Evolutionary conservation across 2,888 invertebrate species (phyloP).

Genomic region (Lumbricus terrestris): DNA sequence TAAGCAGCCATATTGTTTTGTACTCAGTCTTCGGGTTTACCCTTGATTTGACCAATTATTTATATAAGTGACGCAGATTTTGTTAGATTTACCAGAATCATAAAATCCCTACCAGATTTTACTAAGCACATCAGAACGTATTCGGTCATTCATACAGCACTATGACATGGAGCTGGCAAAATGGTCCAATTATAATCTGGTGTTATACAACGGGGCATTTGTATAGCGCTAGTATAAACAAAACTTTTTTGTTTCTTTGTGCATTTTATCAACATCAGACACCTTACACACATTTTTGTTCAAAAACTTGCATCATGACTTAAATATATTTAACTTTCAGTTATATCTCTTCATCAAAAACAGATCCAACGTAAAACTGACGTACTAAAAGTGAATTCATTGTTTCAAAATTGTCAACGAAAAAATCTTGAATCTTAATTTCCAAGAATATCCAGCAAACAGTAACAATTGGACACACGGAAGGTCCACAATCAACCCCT

Average conservation of each 20-base stretch:
- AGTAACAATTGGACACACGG: background rate
- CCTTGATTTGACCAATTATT: no score
- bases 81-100: no score
- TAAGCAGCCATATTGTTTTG: no score
- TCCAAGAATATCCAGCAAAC: background rate
- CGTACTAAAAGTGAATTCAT: background rate
- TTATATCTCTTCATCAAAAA: background rate
- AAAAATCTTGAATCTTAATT: background rate
- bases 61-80: no score
- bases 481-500: background rate
- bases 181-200: no score
- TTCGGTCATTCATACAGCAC: no score
- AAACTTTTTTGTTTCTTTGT: background rate
- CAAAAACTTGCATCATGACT: background rate
- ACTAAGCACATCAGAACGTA: no score
- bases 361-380: background rate
- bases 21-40: no score
- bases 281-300: background rate
- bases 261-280: background rate
- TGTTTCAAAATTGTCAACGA: no score
- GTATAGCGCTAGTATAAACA: background rate
- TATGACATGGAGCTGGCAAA: no score
- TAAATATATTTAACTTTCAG: background rate
- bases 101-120: no score
- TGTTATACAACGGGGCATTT: background rate